Evolutionary conservation across 2,888 invertebrate species (phyloP), one percentile per base, ranked within the genome.

Genomic region (Leptinotarsa tumamoca): DNA sequence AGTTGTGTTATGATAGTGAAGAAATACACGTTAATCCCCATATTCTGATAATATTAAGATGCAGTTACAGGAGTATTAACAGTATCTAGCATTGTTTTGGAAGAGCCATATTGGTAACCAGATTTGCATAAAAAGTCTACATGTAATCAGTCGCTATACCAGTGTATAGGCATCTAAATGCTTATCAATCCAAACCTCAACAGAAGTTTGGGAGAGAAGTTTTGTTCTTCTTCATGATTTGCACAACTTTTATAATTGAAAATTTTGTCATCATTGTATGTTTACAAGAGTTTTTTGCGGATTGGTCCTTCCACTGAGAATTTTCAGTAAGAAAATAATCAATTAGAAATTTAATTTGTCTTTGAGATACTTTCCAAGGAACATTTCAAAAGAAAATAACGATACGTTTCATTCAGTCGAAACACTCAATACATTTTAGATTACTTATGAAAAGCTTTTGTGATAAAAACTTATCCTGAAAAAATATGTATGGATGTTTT

Each of bases 371-470:
- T 58, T 23, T 58, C 14, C 23, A 4, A 15, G 13, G 27, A 23
- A 23, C 14, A 23, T 58, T 23, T 58, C 15, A 5, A 58, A 58
- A 17, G 15, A 52, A 52, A 17, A 15, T 52, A 17, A 17, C 7
- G 17, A 52, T 54, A 23, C 21, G 13, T 58, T 58, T 23, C 23
- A 43, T 67, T 71, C 71, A 67, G 71, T 71, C 58, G 67, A 56
- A 56, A 74, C 43, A 54, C 56, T 66, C n/a, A 23, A 21, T 63
- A 18, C 69, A 61, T 74, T 76, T 66, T 81, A 80, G 79, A 78
- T 80, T 78, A 81, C 77, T 77, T 81, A 80, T 80, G 79, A 81
- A 73, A 80, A 80, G 83, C 83, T 81, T 83, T 83, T 82, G 82
- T 83, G 83, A 83, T 82, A 83, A 82, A 79, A 77, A 77, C 70